A percentile compares a stretch with the other conserved stretches of the same genome.
phyloP scores from a whole-genome alignment of 2,113 vertebrate species.

The Ameiurus melas region DNA sequence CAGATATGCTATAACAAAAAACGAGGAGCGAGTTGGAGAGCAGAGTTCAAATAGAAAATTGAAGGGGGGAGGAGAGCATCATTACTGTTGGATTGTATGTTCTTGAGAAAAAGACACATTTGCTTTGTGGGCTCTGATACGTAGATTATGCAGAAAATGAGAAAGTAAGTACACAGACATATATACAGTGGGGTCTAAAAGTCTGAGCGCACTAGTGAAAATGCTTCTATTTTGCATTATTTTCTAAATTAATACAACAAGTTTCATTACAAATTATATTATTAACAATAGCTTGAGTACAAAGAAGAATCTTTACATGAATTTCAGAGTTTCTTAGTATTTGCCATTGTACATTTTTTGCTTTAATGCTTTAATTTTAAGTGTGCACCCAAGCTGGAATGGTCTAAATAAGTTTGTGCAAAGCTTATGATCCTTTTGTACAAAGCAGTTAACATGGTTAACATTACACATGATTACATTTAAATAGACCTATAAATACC shows the following conservation, averaged over 20 bases:
- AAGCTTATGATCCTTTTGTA: not conserved
- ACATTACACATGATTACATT: not conserved
- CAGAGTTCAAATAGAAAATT: constrained; percentile 29
- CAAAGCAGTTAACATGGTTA: not conserved
- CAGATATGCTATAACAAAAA: constrained; percentile 35
- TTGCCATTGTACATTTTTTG: not conserved
- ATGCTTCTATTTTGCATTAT: not conserved
- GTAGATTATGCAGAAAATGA: not conserved
- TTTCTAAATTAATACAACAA: not conserved
- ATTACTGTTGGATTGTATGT: constrained; percentile 22
- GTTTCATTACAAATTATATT: not conserved
- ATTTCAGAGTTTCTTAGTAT: not conserved
- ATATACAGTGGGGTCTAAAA: not conserved
- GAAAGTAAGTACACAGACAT: not conserved
- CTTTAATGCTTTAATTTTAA: no score
- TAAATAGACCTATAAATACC: not conserved
- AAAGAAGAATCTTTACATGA: not conserved
- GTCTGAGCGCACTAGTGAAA: not conserved
- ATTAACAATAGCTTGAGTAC: not conserved
- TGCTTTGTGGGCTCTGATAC: constrained; percentile 34
- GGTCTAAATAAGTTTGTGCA: not conserved
- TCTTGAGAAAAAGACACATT: constrained; percentile 14
- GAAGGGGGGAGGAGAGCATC: not conserved
- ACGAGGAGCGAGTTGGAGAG: constrained; percentile 15
- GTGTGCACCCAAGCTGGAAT: not conserved